Evolutionary conservation across 2,888 invertebrate genomes (phyloP), one percentile per base, ranked within the genome.

Genomic region (Labia minor): DNA sequence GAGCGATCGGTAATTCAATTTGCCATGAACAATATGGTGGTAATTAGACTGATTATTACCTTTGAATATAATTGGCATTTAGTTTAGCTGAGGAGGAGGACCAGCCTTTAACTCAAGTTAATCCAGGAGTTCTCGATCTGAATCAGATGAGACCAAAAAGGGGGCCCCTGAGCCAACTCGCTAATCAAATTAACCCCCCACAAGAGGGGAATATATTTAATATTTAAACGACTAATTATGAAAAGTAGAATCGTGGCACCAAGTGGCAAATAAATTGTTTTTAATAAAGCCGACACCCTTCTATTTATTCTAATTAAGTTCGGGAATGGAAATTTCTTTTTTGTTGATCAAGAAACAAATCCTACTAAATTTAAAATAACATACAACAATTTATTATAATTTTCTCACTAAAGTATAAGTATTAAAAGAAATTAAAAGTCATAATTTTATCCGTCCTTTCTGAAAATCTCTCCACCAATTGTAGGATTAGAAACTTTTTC

Each of bases 61-160:
- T 49, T 49, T 49, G 49, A 49, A 49, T 49, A 49, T 49, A 49
- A 49, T 49, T 49, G 49, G 49, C 49, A 49, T 49, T 49, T 49
- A 49, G 49, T 49, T 49, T 49, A 14, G 49, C 49, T 49, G 6
- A 49, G 49, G 49, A 49, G 49, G 49, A n/a, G 49, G 49, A 10
- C n/a, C 49, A 49, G 49, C 49, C 49, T 14, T 49, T 49, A 49
- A 16, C 8, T 49, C 16, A 49, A 49, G n/a, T 49, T 49, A 49
- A 49, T 49, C 49, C 49, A 8, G 26, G 26, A 8, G 26, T 26
- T 26, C 26, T 26, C 26, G 8, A 26, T 26, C 26, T 26, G 26
- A 26, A 6, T 26, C 3, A 26, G 8, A 26, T 26, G 26, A 26
- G 26, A 3, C 26, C 26, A 3, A 26, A 26, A 26, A 26, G 26